Evolutionary conservation across 2,888 invertebrate genomes (phyloP), one percentile per base, ranked within the genome.

Genomic region (Drosophila emarginata): DNA sequence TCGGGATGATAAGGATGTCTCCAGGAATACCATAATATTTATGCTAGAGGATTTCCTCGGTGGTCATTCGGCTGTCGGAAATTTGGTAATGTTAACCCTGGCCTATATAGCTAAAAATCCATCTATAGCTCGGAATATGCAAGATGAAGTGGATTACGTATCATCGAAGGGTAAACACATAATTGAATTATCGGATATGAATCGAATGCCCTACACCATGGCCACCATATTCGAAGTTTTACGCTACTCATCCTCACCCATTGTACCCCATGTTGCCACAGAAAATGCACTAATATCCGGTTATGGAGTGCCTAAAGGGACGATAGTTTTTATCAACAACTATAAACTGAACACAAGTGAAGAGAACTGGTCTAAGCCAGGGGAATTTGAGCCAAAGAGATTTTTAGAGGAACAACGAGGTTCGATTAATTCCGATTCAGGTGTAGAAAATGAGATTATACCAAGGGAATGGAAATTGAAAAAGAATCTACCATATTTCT

Each of bases 241-340:
- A 0, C 92, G 97, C 56, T 94, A 95, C 60, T 94, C 96, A 0
- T 96, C 96, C 0, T 97, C 97, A 0, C 97, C 97, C 0, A 97
- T 97, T 62, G 97, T 97, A 0, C 97, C 97, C 0, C 97, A 97
- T 86, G 96, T 96, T 0, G 96, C 97, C 0, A 96, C 95, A 0
- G 94, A 94, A 80, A 94, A 96, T 32, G 28, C 72, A n/a, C 93
- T 93, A 0, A 94, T 97, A 4, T 94, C 94, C 50, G 96, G 95
- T 0, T 96, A 94, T 83, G 93, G 93, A 0, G 94, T 97, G 0
- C 94, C 94, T 57, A 95, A 95, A 86, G 97, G 96, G 0, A 96
- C 97, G 0, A 93, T 97, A 61, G 94, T 97, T 0, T 96, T 97
- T 87, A 94, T 97, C 23, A 97, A 97, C 88, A 97, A 97, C 88